Evolutionary conservation across 2,797 vertebrate species (phyloP), one percentile per base, ranked within the genome.

Genomic region (Lophius americanus): DNA sequence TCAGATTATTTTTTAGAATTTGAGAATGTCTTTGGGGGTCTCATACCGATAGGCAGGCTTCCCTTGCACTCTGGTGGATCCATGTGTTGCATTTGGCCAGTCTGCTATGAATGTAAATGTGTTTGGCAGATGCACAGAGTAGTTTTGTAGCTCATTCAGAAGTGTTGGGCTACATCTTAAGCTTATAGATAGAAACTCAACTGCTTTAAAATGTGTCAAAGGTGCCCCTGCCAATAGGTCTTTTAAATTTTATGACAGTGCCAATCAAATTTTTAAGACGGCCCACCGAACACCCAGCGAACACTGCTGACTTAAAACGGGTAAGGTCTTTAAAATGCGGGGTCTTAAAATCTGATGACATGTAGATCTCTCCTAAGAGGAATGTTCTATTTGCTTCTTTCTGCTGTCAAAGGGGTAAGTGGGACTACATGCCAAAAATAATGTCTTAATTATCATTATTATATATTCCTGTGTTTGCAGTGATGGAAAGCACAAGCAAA

Each of bases 151-250:
- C 78, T 92, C 82, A 85, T 79, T 86, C 82, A 76, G 56, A 77
- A 81, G 79, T 85, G 43, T 44, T 44, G 12, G 43, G 83, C 84
- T 84, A 77, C 75, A 64, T 76, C 85, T 88, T 77, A 73, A 72
- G 73, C 79, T 81, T 76, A 72, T 81, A 74, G 56, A 76, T 59
- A 58, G 51, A 41, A 85, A 82, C 71, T 83, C 75, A 41, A 63
- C 75, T 71, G 72, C 69, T 86, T 89, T 82, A 83, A 72, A 89
- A 74, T 85, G 79, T 86, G 78, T 83, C 80, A 87, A 70, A 69
- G 63, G 68, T 78, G 41, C 71, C 73, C 65, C 64, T 78, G 82
- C 85, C 82, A 88, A 76, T 70, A 73, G 62, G 63, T 75, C 68
- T 46, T 70, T 83, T 76, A 70, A 46, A 71, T 79, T 87, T 84